Evolutionary conservation across 2,888 invertebrate genomes (phyloP).

Genomic region (Zygaena filipendulae): DNA sequence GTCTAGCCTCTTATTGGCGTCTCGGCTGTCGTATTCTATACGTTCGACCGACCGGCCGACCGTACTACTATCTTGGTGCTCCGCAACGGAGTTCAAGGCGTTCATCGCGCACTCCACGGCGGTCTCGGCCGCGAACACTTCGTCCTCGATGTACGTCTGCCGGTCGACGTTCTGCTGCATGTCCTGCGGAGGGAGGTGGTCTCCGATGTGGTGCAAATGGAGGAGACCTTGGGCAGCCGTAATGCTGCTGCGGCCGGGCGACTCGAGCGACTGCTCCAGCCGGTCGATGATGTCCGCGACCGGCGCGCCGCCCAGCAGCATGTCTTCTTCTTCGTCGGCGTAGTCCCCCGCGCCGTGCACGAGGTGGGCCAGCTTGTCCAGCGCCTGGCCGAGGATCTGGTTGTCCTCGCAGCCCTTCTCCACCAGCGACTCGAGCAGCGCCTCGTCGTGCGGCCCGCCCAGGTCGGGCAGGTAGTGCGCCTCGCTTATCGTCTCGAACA

Average conservation of each 20-base stretch:
- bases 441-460: slow-evolving; percentile 59
- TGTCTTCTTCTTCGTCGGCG: slow-evolving; percentile 56
- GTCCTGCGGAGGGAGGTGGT: slow-evolving; percentile 34
- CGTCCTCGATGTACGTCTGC: slow-evolving; percentile 43
- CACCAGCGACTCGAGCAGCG: slow-evolving; percentile 69
- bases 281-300: slow-evolving; percentile 72
- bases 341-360: slow-evolving; percentile 51
- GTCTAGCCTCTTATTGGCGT: slow-evolving; percentile 40
- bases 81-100: slow-evolving; percentile 25
- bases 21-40: slow-evolving; percentile 32
- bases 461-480: slow-evolving; percentile 57
- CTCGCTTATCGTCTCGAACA: slow-evolving; percentile 60
- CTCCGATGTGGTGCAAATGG: slow-evolving; percentile 49
- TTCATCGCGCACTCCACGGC: slow-evolving; percentile 34
- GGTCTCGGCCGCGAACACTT: slow-evolving; percentile 30
- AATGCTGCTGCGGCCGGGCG: slow-evolving; percentile 51
- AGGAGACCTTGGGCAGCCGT: slow-evolving; percentile 53
- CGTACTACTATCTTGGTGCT: slow-evolving; percentile 27
- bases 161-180: slow-evolving; percentile 40
- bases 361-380: slow-evolving; percentile 51
- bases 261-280: slow-evolving; percentile 70
- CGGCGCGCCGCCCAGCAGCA: slow-evolving; percentile 52
- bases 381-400: slow-evolving; percentile 54
- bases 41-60: slow-evolving; percentile 33
- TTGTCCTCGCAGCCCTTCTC: slow-evolving; percentile 73